Conservation (phyloP, 2,797 vertebrate genomes). For the Enteromius trimaculatus region DNA sequence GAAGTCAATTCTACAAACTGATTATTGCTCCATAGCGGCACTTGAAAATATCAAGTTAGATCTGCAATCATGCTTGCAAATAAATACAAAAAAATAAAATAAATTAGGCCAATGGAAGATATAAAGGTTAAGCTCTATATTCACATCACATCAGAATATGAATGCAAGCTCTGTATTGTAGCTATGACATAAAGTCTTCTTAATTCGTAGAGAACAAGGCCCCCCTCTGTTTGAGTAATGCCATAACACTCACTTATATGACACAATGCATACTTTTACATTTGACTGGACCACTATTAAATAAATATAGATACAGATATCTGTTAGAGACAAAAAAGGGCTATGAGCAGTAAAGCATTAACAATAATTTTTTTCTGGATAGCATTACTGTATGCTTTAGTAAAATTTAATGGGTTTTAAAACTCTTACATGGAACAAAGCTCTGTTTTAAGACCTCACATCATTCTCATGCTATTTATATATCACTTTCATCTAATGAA, state of each 20-base stretch:
- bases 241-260: not conserved
- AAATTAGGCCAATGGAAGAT: not conserved
- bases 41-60: too few relatives aligned
- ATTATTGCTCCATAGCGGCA: too few relatives aligned
- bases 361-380: not conserved
- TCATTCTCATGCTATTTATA: not conserved
- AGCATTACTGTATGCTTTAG: not conserved
- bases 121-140: not conserved
- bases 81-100: too few relatives aligned
- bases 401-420: not conserved
- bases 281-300: not conserved
- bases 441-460: not conserved
- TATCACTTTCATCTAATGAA: not conserved
- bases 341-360: not conserved
- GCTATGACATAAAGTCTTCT: not conserved
- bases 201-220: not conserved
- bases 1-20: not conserved
- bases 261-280: not conserved
- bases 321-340: not conserved
- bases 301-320: not conserved
- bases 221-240: conserved; percentile 8
- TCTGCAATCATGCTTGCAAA: too few relatives aligned
- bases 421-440: not conserved
- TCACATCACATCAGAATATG: not conserved
- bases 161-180: not conserved